Evolutionary conservation across 2,797 vertebrate genomes (phyloP), one percentile per base, ranked within the genome.

Genomic region (Nannoperca australis): DNA sequence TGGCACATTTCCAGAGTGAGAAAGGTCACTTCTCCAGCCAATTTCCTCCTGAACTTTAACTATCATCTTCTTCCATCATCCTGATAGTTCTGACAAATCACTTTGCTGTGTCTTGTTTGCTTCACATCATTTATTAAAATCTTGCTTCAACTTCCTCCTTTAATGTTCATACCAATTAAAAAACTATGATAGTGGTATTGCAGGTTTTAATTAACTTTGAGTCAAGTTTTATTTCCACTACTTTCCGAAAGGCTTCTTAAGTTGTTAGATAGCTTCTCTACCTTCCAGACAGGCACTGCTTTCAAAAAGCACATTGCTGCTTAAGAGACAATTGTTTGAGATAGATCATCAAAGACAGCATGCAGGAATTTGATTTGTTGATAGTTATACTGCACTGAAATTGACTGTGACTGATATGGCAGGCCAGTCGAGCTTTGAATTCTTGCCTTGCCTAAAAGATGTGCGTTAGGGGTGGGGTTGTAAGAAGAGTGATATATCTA

Each of bases 141-240:
- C n/a, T 51, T 34, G 42, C 20, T 72, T 74, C 13, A 60, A 64
- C 53, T 12, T 68, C 42, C n/a, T 64, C 2, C 0, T 58, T 53
- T 66, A 61, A 75, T 60, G 18, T 54, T 38, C 11, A 11, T 20
- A 38, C 18, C 9, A 56, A 56, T 71, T 56, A 68, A 42, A 76
- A 60, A 11, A 45, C 7, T 34, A n/a, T 45, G 30, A 32, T 24
- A 10, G 42, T 12, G 40, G 32, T 60, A 69, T 66, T 54, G 11
- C 2, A 50, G 17, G 38, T 75, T 71, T 75, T 14, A 42, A 42
- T 76, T 69, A 18, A 32, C 15, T 68, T 64, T 49, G 34, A 62
- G 54, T 64, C 22, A 18, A 24, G 4, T 47, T 61, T 36, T 38
- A 61, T 60, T 50, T 69, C n/a, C 15, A 47, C 34, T 30, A 9